Base-by-base conservation (phyloP, 1,140 invertebrate species). In the Platyscapa corneri region DNA sequence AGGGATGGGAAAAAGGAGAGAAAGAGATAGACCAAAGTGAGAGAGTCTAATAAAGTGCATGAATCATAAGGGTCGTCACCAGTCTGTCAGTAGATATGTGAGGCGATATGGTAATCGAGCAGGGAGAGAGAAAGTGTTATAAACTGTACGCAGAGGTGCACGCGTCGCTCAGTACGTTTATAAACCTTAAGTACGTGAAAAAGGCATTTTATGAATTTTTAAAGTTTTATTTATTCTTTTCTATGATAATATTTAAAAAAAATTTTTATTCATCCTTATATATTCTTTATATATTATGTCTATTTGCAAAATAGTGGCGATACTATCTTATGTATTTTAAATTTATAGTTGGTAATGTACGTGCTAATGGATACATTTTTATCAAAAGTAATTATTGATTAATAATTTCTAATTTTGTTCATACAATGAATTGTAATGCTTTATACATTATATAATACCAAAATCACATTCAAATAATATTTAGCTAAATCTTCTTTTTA, bases 31-130 rank as follows among this genome's bases (percentile, higher is more conserved):
- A 5, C 20, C 34, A n/a, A 16, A 37, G 78, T 14, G 39, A 27
- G 76, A 67, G 34, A 39, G 34, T 14, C 16, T 8, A 23, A 39
- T 2, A 12, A 18, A 83, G 75, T 77, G 74, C 67, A 56, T 56
- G 79, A 79, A 60, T 39, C 80, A 30, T 65, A n/a, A 32, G 79
- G 79, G 79, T 82, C 79, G 79, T 82, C 84, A 56, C 23, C 70
- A 74, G 75, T 83, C 80, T 74, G 80, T 78, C 75, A 72, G 49
- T 81, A 72, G 37, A 82, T 82, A 82, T 72, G 78, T 65, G 65
- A 81, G 49, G 70, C 74, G 77, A 56, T 39, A 32, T 37, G 76
- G 74, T 39, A n/a, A 27, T 75, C 23, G 42, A n/a, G 74, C 14
- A 18, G 14, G 42, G 8, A 2, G n/a, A 27, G 2, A 7, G n/a